Percentiles rank a stretch among this genome's conserved stretches.
phyloP scores from a whole-genome alignment of 2,113 vertebrate genomes.

The Sapajus apella region DNA sequence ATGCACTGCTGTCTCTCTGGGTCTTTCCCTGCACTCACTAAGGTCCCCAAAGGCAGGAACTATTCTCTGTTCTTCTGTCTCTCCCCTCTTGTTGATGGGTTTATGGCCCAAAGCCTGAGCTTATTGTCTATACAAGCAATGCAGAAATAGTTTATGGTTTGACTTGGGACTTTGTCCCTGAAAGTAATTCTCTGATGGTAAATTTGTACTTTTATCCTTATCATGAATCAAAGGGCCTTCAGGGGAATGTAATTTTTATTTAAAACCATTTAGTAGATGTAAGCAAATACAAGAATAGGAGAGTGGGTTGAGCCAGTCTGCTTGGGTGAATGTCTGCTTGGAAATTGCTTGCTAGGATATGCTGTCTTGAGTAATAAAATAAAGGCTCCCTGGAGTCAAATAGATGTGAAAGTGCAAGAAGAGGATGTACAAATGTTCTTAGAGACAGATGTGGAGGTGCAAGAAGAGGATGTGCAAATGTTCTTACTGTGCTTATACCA shows the following conservation, averaged over 20 bases:
- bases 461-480: neutral
- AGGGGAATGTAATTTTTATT: neutral
- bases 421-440: neutral
- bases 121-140: neutral
- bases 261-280: neutral
- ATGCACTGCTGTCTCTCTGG: neutral
- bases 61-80: neutral
- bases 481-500: neutral
- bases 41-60: neutral
- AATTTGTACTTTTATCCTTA: neutral
- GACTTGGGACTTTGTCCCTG: neutral
- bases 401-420: neutral
- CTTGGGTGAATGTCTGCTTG: neutral
- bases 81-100: neutral
- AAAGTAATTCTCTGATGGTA: neutral
- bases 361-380: neutral
- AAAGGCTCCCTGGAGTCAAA: slow-evolving; percentile 43
- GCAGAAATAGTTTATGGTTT: neutral
- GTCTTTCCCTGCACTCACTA: neutral
- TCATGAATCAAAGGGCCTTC: neutral
- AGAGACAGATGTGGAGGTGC: neutral
- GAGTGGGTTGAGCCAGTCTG: neutral
- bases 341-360: neutral
- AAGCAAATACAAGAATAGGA: neutral
- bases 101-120: neutral